Conservation (phyloP, 1,140 invertebrate genomes). For the Aphaenogaster floridana region DNA sequence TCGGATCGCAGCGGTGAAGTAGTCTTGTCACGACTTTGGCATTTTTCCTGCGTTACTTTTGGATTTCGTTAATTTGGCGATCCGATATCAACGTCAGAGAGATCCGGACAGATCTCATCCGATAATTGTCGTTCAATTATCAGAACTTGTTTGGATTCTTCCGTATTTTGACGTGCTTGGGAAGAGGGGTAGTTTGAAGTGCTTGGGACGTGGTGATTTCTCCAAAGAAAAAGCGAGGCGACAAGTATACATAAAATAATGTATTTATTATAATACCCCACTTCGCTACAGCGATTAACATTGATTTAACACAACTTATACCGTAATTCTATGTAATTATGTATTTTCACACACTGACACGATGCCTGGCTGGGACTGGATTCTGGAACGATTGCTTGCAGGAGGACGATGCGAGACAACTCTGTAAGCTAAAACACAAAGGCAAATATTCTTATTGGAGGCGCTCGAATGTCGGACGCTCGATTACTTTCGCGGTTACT, state of each 20-base stretch:
- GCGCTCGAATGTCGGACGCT: too few relatives aligned
- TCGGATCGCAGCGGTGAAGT: neutral
- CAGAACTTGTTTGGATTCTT: neutral
- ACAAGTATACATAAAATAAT: conserved; percentile 82
- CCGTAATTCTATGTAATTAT: conserved; percentile 79
- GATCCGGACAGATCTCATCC: neutral
- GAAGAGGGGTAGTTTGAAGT: too few relatives aligned
- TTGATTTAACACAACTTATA: conserved; percentile 81
- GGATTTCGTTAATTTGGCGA: neutral
- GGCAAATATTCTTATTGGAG: conserved; percentile 54
- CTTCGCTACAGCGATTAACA: conserved; percentile 84
- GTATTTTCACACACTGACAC: conserved; percentile 77
- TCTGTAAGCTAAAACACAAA: conserved; percentile 80
- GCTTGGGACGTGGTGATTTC: neutral
- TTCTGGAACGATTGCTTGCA: conserved; percentile 75
- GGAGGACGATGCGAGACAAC: conserved; percentile 75
- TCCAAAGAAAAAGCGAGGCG: neutral
- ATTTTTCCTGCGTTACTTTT: neutral
- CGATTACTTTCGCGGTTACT: neutral
- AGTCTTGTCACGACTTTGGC: conserved; percentile 41
- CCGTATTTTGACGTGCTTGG: neutral
- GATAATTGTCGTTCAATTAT: neutral
- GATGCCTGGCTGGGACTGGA: conserved; percentile 75
- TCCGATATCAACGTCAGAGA: neutral
- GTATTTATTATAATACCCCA: conserved; percentile 84